Percentiles rank a stretch among this genome's conserved stretches.
These are phyloP conservation scores for Tadarida brasiliensis DNA, from an alignment of 2,797 vertebrate genomes.

Conservation along the genomic window DNA sequence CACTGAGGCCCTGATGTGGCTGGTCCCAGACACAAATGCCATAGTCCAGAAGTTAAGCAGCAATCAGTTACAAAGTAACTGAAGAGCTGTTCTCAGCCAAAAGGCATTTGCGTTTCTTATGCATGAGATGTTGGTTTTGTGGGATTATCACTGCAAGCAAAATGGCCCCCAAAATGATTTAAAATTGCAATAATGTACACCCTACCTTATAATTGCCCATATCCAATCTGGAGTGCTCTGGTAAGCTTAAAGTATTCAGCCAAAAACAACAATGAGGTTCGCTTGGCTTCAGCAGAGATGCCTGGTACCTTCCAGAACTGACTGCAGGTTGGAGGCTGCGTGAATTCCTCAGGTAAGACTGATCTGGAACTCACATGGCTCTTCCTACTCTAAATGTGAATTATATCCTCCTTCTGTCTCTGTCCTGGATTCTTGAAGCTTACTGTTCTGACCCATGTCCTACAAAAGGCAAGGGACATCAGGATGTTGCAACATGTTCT, in stretches of 20 bases:
- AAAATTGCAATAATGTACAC: conserved; percentile 65
- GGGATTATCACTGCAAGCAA: conserved; percentile 62
- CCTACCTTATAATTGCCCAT: conserved; percentile 56
- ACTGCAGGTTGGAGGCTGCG: not conserved
- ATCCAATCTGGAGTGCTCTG: conserved; percentile 56
- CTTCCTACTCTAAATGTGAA: not conserved
- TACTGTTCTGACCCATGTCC: conserved; percentile 55
- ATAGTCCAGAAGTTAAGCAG: not conserved
- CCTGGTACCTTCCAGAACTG: not conserved
- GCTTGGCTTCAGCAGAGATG: not conserved
- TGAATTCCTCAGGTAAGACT: not conserved
- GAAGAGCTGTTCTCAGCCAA: conserved; percentile 36
- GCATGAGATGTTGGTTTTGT: not conserved
- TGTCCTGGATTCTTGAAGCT: not conserved
- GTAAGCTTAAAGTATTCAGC: conserved; percentile 29
- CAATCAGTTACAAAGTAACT: conserved; percentile 24
- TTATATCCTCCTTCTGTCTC: conserved; percentile 4
- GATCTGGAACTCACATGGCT: conserved; percentile 21
- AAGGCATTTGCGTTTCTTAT: conserved; percentile 48
- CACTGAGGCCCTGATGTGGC: not conserved
- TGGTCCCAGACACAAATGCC: not conserved
- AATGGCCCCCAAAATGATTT: conserved; percentile 68
- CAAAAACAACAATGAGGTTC: conserved; percentile 30
- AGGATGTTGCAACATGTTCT: conserved; percentile 34
- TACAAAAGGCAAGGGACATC: not conserved